Percentiles rank a stretch among this genome's conserved stretches.
Evolutionary conservation across 2,888 invertebrate species (phyloP).

Genomic region (Hofmannophila pseudospretella): DNA sequence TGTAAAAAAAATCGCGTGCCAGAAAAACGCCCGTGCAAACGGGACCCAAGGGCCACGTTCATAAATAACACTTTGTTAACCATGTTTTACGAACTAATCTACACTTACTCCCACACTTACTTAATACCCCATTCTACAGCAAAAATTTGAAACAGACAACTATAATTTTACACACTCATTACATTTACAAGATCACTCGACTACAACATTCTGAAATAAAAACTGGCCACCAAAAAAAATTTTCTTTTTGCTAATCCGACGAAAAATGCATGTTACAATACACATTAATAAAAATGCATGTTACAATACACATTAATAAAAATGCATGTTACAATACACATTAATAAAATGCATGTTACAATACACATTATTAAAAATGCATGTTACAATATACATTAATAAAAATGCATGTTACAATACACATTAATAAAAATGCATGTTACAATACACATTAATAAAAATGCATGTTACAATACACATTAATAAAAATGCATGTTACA

Average conservation of each 20-base stretch:
- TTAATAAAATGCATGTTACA: too few species aligned
- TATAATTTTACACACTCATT: conserved; percentile 45
- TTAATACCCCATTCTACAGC: conserved; percentile 37
- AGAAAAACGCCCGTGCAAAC: too few species aligned
- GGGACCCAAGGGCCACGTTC: background rate
- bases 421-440: conserved; percentile 15
- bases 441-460: conserved; percentile 13
- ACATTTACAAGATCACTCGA: conserved; percentile 37
- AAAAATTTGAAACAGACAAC: conserved; percentile 47
- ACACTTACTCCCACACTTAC: conserved; percentile 27
- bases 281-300: conserved; percentile 15
- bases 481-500: conserved; percentile 17
- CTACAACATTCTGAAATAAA: conserved; percentile 25
- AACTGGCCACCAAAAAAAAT: conserved; percentile 54
- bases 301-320: conserved; percentile 13
- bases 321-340: conserved; percentile 14
- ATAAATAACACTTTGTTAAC: background rate
- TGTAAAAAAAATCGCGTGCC: too few species aligned
- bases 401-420: conserved; percentile 13
- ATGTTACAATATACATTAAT: conserved; percentile 73
- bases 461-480: conserved; percentile 14
- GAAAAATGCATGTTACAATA: conserved; percentile 16
- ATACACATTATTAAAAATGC: conserved; percentile 50
- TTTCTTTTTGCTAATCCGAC: conserved; percentile 11
- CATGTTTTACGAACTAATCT: conserved; percentile 36